Evolutionary conservation across 2,113 vertebrate genomes (phyloP).

Genomic region (Datnioides undecimradiatus): DNA sequence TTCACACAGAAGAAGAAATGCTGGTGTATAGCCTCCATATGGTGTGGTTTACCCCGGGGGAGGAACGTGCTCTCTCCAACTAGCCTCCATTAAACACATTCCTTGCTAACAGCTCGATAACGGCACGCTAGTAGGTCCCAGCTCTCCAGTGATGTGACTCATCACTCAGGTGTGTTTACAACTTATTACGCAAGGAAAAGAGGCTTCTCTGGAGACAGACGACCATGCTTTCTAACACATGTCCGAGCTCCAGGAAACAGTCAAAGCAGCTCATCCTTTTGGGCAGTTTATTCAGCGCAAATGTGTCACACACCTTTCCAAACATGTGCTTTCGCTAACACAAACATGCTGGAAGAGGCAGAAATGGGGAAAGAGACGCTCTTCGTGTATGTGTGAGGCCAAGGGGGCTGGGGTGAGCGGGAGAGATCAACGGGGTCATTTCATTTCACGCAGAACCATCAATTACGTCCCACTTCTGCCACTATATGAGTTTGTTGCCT

Average conservation of each 20-base stretch:
- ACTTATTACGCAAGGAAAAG: conserved; percentile 34
- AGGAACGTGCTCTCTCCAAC: conserved; percentile 47
- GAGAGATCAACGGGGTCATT: conserved; percentile 34
- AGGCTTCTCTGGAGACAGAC: conserved; percentile 15
- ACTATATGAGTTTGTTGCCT: conserved; percentile 52
- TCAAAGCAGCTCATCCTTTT: conserved; percentile 18
- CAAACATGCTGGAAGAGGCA: conserved; percentile 14
- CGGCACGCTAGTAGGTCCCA: conserved; percentile 37
- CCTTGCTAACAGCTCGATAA: conserved; percentile 67
- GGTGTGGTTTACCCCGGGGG: conserved; percentile 50
- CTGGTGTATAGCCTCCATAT: conserved; percentile 62
- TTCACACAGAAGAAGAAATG: not conserved
- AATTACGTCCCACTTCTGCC: conserved; percentile 38
- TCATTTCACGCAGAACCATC: conserved; percentile 45
- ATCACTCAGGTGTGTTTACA: conserved; percentile 74
- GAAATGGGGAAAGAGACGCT: not conserved
- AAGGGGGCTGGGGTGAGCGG: not conserved
- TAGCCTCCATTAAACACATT: conserved; percentile 73
- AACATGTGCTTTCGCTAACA: conserved; percentile 29
- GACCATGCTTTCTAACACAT: not conserved
- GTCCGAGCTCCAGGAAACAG: conserved; percentile 28
- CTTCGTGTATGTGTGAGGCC: not conserved
- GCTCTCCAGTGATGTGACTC: conserved; percentile 61
- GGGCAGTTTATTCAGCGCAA: conserved; percentile 14
- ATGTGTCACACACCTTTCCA: conserved; percentile 47